Evolutionary conservation across 2,797 vertebrate species (phyloP).

Genomic region (Sylvia borin): DNA sequence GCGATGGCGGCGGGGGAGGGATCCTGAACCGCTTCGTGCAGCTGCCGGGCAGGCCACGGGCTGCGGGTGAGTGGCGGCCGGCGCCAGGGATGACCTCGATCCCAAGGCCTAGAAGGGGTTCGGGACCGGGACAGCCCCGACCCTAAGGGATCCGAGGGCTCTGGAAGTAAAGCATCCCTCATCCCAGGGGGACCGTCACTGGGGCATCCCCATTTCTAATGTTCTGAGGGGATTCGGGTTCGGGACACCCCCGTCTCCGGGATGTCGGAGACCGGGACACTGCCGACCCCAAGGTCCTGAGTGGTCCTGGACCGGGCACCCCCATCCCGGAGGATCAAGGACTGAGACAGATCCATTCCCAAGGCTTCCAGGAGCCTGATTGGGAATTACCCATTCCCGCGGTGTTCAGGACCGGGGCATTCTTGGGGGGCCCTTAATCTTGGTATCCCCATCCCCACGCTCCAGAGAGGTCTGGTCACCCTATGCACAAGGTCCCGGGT

Average conservation of each 20-base stretch:
- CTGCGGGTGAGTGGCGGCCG: conserved; percentile 82
- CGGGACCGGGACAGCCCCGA: rapidly evolving
- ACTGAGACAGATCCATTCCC: too few species aligned
- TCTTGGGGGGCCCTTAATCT: rapidly evolving
- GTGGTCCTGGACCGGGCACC: background rate
- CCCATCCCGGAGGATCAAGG: background rate
- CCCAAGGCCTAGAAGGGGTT: background rate
- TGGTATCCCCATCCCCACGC: rapidly evolving
- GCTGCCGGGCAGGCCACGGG: conserved; percentile 84
- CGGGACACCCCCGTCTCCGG: too few species aligned
- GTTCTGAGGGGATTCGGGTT: background rate
- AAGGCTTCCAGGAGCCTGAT: too few species aligned
- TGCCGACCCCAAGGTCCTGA: background rate
- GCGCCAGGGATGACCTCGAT: background rate
- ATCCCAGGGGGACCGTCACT: rapidly evolving
- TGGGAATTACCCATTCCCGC: rapidly evolving
- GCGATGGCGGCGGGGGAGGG: conserved; percentile 50
- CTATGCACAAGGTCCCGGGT: rapidly evolving
- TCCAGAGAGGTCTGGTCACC: background rate
- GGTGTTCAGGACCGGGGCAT: background rate
- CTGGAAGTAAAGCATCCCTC: background rate
- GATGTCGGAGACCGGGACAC: background rate
- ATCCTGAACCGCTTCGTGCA: conserved; percentile 88
- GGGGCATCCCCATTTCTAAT: rapidly evolving
- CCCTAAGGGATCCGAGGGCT: background rate